Conservation (phyloP, 1,140 invertebrate genomes). For the Diabrotica virgifera region DNA sequence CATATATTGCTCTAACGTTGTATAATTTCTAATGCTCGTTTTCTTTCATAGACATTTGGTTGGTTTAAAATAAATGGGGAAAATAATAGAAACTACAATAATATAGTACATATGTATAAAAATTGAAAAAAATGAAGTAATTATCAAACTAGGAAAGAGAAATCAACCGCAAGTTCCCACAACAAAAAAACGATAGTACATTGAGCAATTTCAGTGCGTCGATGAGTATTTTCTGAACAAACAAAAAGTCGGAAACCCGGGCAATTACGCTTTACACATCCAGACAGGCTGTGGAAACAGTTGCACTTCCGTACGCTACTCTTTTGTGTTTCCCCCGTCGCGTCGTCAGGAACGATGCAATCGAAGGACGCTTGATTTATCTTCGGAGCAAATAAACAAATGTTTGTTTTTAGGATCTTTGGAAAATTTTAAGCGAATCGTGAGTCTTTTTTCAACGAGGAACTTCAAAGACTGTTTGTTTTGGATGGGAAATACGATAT, state of each 20-base stretch:
- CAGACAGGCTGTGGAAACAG: neutral
- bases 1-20: no score
- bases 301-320: neutral
- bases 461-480: slow-evolving; percentile 1
- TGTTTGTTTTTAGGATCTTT: slow-evolving; percentile 2
- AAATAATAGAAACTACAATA: no score
- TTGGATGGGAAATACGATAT: neutral
- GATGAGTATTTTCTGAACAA: neutral
- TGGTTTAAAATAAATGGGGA: no score
- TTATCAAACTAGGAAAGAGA: no score
- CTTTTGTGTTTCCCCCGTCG: neutral
- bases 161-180: neutral
- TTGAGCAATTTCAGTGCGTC: neutral
- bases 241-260: neutral
- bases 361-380: neutral
- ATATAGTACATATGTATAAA: no score
- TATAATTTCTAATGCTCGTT: no score
- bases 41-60: no score
- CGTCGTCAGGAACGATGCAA: neutral
- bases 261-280: neutral
- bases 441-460: neutral
- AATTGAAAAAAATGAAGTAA: no score
- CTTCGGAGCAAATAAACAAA: neutral
- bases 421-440: neutral
- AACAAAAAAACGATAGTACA: neutral